Evolutionary conservation across 2,888 invertebrate species (phyloP).

Genomic region (Rhagophthalmus giganteus): DNA sequence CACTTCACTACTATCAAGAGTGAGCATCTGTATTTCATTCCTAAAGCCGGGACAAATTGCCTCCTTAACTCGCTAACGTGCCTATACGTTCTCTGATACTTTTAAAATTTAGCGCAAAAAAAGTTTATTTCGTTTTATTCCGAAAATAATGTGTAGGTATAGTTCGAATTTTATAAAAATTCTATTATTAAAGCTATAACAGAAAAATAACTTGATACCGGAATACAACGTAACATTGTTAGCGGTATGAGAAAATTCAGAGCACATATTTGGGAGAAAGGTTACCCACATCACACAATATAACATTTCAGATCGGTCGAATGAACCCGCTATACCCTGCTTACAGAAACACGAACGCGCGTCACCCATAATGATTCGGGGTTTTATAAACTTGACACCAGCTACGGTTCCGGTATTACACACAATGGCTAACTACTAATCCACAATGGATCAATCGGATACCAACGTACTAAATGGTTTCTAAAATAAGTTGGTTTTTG

Average conservation of each 20-base stretch:
- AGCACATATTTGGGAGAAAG: slow-evolving; percentile 25
- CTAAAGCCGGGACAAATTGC: too few relatives aligned
- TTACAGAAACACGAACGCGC: slow-evolving; percentile 27
- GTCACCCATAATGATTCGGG: slow-evolving; percentile 24
- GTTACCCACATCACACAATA: slow-evolving; percentile 29
- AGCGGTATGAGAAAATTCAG: slow-evolving; percentile 18
- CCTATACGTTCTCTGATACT: too few relatives aligned
- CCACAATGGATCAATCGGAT: slow-evolving; percentile 3
- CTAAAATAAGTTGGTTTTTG: too few relatives aligned
- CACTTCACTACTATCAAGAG: slow-evolving; percentile 12
- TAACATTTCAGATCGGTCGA: slow-evolving; percentile 26
- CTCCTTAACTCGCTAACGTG: too few relatives aligned
- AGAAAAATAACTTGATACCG: slow-evolving; percentile 8
- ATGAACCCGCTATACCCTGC: slow-evolving; percentile 24
- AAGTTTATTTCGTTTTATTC: too few relatives aligned
- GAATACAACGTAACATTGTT: slow-evolving; percentile 15
- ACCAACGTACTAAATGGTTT: too few relatives aligned
- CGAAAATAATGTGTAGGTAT: too few relatives aligned
- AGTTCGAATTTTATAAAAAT: slow-evolving; percentile 4
- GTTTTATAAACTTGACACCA: slow-evolving; percentile 25
- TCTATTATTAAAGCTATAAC: slow-evolving; percentile 4
- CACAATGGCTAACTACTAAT: slow-evolving; percentile 18
- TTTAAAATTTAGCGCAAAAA: too few relatives aligned
- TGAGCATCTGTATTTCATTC: slow-evolving; percentile 14
- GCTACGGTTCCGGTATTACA: slow-evolving; percentile 17